These are phyloP conservation scores for Ophioninae sp. DNA, from an alignment of 2,888 invertebrate genomes.

Conservation along the genomic window DNA sequence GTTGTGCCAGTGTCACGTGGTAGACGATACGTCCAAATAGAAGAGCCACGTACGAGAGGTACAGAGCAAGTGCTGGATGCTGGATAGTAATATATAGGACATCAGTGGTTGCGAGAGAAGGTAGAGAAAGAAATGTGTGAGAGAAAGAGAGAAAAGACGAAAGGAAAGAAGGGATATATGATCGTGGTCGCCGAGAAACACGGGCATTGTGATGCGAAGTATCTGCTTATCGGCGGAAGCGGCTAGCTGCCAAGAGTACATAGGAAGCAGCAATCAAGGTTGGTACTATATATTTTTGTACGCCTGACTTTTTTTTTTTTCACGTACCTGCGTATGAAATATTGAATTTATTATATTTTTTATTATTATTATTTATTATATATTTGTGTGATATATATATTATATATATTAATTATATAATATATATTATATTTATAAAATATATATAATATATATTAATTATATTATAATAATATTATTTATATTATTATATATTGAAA, in stretches of 20 bases:
- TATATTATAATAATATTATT: no score
- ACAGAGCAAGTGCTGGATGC: conserved; percentile 38
- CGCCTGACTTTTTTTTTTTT: neutral
- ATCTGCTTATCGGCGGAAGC: conserved; percentile 67
- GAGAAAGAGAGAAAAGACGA: conserved; percentile 9
- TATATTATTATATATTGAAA: no score
- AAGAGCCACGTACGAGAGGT: conserved; percentile 36
- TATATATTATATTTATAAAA: no score
- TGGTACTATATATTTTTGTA: conserved; percentile 55
- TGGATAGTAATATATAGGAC: conserved; percentile 33
- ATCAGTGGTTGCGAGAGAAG: neutral
- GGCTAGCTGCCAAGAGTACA: conserved; percentile 72
- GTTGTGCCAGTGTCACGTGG: conserved; percentile 51
- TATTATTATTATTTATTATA: no score
- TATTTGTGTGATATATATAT: neutral
- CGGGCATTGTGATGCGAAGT: conserved; percentile 60
- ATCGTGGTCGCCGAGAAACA: conserved; percentile 55
- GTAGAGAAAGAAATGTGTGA: conserved; percentile 13
- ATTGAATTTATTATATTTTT: no score
- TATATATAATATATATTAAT: no score
- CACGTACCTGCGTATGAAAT: neutral
- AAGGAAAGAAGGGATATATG: conserved; percentile 53
- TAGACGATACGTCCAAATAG: conserved; percentile 47
- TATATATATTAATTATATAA: no score
- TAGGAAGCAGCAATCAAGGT: conserved; percentile 74